Evolutionary conservation across 1,140 invertebrate genomes (phyloP).

Genomic region (Drosophila punjabiensis): DNA sequence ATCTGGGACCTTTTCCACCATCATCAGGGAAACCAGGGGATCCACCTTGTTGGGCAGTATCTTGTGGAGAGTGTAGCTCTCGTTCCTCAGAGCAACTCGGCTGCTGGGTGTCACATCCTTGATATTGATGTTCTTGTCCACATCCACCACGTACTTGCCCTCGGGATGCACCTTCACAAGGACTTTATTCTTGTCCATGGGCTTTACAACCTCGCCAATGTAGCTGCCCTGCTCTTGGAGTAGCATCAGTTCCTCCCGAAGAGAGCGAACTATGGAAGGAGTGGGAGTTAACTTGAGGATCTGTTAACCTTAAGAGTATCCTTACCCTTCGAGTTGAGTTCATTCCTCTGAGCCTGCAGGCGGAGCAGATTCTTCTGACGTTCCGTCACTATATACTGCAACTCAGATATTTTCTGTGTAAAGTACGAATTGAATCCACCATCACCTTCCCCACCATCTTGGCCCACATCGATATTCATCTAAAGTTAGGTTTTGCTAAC

Average conservation of each 20-base stretch:
- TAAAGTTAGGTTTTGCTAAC: not conserved
- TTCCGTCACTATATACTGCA: slow-evolving; percentile 97
- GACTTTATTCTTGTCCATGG: slow-evolving; percentile 99
- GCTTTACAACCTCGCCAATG: slow-evolving; percentile 99
- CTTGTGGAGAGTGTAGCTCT: slow-evolving; percentile 99
- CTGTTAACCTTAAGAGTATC: fast-evolving
- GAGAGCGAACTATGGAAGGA: slow-evolving; percentile 93
- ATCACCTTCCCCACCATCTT: not conserved
- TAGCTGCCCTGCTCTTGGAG: slow-evolving; percentile 99
- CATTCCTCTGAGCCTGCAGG: slow-evolving; percentile 99
- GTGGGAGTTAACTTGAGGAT: not conserved
- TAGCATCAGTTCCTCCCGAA: slow-evolving; percentile 98
- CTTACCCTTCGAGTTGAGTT: slow-evolving; percentile 98
- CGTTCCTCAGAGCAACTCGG: slow-evolving; percentile 98
- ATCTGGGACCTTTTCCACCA: slow-evolving; percentile 99
- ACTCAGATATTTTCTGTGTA: slow-evolving; percentile 98
- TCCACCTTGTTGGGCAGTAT: slow-evolving; percentile 99
- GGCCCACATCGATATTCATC: slow-evolving; percentile 29
- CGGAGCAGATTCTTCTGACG: slow-evolving; percentile 99
- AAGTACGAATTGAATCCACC: slow-evolving; percentile 96
- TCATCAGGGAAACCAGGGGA: slow-evolving; percentile 99
- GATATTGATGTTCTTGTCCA: slow-evolving; percentile 99
- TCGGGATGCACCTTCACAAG: slow-evolving; percentile 99
- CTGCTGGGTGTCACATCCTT: slow-evolving; percentile 99
- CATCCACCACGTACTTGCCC: slow-evolving; percentile 99